Percentiles rank a stretch among this genome's conserved stretches.
Conservation (phyloP, 1,140 invertebrate genomes). For the Trissolcus basalis region DNA sequence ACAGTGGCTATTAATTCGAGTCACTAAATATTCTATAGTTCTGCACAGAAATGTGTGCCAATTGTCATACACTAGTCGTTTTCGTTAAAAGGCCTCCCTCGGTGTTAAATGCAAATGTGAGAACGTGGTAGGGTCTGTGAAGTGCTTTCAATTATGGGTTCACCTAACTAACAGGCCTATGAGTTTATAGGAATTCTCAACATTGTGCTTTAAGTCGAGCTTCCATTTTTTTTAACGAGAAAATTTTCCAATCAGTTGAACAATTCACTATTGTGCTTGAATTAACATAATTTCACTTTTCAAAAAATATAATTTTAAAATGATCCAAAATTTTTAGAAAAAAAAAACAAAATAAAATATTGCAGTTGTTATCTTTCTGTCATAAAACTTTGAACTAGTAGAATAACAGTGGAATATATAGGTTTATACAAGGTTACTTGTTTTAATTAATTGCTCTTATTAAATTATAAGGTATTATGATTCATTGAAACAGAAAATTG, state of each 20-base stretch:
- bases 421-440: too few relatives aligned
- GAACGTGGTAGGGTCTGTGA: slow-evolving; percentile 66
- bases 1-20: slow-evolving; percentile 65
- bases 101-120: slow-evolving; percentile 72
- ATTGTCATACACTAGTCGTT: slow-evolving; percentile 72
- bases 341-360: too few relatives aligned
- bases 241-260: background rate
- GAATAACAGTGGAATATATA: too few relatives aligned
- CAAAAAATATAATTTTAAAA: too few relatives aligned
- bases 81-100: slow-evolving; percentile 74
- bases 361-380: too few relatives aligned
- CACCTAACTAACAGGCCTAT: slow-evolving; percentile 61
- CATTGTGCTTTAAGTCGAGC: slow-evolving; percentile 48
- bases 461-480: slow-evolving; percentile 51
- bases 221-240: slow-evolving; percentile 4
- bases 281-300: background rate
- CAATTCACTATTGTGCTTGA: background rate
- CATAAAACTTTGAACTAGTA: too few relatives aligned
- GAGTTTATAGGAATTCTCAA: slow-evolving; percentile 66
- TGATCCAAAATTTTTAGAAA: too few relatives aligned
- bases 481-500: slow-evolving; percentile 58
- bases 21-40: slow-evolving; percentile 73
- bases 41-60: slow-evolving; percentile 67
- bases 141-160: slow-evolving; percentile 73
- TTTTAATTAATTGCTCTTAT: slow-evolving; percentile 37